phyloP scores from a whole-genome alignment of 2,113 vertebrate genomes.

The Tragelaphus imberbis region DNA sequence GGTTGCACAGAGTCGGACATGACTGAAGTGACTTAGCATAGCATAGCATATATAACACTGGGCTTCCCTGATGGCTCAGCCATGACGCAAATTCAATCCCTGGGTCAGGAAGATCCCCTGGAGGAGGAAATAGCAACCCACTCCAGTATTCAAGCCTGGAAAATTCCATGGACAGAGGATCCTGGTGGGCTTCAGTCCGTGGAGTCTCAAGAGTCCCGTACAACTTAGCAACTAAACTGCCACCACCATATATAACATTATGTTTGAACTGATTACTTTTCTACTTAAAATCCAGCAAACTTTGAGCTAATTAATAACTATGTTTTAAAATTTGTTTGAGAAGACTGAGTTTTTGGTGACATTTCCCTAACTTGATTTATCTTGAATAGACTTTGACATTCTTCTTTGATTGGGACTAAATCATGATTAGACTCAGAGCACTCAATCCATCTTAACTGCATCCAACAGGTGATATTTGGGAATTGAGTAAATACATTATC shows the following conservation, averaged over 20 bases:
- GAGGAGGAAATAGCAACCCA: not conserved
- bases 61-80: not conserved
- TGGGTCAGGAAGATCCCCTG: not conserved
- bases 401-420: not conserved
- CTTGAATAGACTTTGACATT: not conserved
- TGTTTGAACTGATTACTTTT: not conserved
- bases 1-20: no score
- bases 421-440: not conserved
- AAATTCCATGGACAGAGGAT: not conserved
- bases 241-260: not conserved
- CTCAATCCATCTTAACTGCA: not conserved
- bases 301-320: not conserved
- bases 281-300: not conserved
- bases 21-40: no score
- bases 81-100: accelerated
- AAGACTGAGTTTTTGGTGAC: not conserved
- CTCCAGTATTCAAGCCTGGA: not conserved
- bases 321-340: not conserved
- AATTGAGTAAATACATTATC: not conserved
- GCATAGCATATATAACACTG: not conserved
- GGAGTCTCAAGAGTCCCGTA: not conserved
- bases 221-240: not conserved
- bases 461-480: not conserved
- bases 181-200: not conserved
- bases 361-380: not conserved